Evolutionary conservation across 2,113 vertebrate genomes (phyloP).

Genomic region (Diphyllodes magnificus): DNA sequence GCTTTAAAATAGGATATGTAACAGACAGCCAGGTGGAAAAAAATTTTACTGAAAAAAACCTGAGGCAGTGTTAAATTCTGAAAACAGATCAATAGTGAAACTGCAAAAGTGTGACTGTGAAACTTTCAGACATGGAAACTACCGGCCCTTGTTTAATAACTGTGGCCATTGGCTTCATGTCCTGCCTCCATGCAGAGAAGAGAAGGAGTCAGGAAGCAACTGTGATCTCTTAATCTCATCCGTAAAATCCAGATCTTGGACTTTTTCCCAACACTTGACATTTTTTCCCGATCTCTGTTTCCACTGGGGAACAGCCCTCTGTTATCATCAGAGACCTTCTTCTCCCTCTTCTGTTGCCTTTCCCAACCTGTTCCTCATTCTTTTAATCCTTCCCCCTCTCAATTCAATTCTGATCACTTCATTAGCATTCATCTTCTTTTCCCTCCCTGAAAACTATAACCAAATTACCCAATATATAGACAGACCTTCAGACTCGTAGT

Average conservation of each 20-base stretch:
- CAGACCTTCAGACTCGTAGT: background rate
- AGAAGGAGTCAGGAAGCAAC: background rate
- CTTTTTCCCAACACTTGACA: background rate
- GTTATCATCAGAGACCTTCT: background rate
- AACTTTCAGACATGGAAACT: background rate
- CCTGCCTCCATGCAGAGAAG: background rate
- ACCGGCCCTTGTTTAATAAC: background rate
- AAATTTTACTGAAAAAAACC: background rate
- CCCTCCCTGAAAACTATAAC: background rate
- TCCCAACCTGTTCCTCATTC: background rate
- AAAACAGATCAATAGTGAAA: background rate
- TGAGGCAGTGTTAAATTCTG: background rate
- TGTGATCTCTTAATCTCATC: background rate
- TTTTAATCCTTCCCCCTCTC: background rate
- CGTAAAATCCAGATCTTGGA: background rate
- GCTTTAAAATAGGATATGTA: background rate
- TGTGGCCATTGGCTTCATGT: background rate
- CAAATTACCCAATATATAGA: background rate
- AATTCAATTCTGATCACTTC: background rate
- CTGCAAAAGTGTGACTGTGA: rapidly evolving
- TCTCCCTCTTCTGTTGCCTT: background rate
- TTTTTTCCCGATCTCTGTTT: background rate
- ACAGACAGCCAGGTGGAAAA: background rate
- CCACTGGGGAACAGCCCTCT: background rate
- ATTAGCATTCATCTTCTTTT: background rate